phyloP scores from a whole-genome alignment of 2,888 invertebrate species.

The Caenorhabditis imperialis region DNA sequence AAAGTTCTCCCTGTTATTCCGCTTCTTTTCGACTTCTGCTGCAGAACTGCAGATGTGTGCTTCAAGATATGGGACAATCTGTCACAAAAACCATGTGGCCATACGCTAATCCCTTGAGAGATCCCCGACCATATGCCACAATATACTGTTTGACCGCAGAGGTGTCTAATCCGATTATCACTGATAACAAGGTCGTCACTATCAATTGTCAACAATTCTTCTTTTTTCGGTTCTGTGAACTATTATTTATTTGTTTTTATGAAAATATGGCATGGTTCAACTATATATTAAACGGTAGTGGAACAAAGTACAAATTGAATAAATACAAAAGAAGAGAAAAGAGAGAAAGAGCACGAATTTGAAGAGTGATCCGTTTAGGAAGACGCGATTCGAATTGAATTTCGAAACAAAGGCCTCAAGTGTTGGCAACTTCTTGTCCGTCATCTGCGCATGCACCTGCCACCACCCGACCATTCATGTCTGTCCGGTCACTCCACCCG shows the following conservation, averaged over 20 bases:
- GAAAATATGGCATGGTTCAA: too few relatives aligned
- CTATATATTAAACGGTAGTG: too few relatives aligned
- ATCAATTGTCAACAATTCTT: background rate
- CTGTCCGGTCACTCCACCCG: constrained; percentile 19
- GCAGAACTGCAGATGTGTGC: too few relatives aligned
- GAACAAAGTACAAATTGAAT: too few relatives aligned
- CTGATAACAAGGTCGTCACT: constrained; percentile 2
- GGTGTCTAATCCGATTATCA: constrained; percentile 9
- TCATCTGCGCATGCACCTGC: constrained; percentile 32
- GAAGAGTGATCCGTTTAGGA: background rate
- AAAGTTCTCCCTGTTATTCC: too few relatives aligned
- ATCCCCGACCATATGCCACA: constrained; percentile 2
- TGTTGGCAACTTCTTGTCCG: constrained; percentile 28
- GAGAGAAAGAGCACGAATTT: background rate
- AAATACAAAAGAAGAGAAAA: too few relatives aligned
- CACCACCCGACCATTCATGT: constrained; percentile 19
- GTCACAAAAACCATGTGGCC: too few relatives aligned
- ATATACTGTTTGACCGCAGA: background rate
- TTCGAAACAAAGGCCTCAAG: constrained; percentile 7
- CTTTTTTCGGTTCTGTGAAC: constrained; percentile 1
- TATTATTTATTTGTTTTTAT: background rate
- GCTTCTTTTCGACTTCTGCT: too few relatives aligned
- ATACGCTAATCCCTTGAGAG: constrained; percentile 1
- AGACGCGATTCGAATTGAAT: background rate
- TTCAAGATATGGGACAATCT: too few relatives aligned